Percentiles rank a stretch among this genome's conserved stretches.
Conservation (phyloP, 2,888 invertebrate genomes). For the Agrochola litura region DNA sequence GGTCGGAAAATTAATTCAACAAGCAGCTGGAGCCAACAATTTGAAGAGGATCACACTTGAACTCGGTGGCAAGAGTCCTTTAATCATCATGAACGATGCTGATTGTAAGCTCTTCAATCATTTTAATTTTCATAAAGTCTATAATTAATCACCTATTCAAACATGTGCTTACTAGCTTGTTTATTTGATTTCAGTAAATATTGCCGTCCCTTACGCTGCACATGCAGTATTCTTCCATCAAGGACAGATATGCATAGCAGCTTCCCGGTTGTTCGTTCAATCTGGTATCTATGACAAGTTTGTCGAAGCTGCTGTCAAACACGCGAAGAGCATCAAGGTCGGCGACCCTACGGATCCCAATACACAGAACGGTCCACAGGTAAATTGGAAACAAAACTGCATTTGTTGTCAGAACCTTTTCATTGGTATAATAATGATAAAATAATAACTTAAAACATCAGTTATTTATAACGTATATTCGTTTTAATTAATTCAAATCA, state of each 20-base stretch:
- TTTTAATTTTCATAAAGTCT: neutral
- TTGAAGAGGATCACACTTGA: constrained; percentile 95
- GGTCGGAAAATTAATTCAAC: constrained; percentile 91
- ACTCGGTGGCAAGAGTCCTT: constrained; percentile 96
- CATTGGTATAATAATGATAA: neutral
- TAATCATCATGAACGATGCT: constrained; percentile 95
- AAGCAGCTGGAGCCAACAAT: constrained; percentile 94
- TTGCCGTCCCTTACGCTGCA: constrained; percentile 68
- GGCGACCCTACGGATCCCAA: constrained; percentile 93
- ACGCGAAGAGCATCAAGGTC: constrained; percentile 92
- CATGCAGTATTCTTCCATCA: constrained; percentile 67
- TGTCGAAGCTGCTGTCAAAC: constrained; percentile 92
- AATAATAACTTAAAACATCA: neutral
- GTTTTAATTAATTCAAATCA: neutral
- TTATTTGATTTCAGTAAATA: constrained; percentile 50
- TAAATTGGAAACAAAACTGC: constrained; percentile 26
- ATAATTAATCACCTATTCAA: no score
- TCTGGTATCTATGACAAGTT: constrained; percentile 94
- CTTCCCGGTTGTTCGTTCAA: constrained; percentile 72
- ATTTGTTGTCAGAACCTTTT: neutral
- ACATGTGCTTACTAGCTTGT: neutral
- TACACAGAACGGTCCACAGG: constrained; percentile 93
- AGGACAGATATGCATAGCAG: constrained; percentile 71
- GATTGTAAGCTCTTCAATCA: constrained; percentile 90
- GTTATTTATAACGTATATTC: neutral